Base-by-base conservation (phyloP, 2,113 vertebrate species). In the Aleadryas rufinucha region DNA sequence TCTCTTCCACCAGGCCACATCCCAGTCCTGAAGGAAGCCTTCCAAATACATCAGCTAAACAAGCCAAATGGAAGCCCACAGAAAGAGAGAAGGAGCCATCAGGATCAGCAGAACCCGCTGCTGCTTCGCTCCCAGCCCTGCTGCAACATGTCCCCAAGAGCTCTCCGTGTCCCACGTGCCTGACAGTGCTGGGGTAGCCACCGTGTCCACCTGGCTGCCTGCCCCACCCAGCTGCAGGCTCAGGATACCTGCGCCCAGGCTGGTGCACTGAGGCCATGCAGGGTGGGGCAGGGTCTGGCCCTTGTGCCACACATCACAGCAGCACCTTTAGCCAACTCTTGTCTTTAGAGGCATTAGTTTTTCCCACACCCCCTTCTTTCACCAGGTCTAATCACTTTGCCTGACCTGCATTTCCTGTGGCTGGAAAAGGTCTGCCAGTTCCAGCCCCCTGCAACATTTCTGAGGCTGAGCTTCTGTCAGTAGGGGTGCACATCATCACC, bases 61-160 rank as follows among this genome's bases (percentile, higher is more conserved):
- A 52, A 86, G 33, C 11, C 7, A 19, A 63, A 16, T 15, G 24
- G 37, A 85, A 6, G 61, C 28, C 7, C 72, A 69, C 16, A 64
- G 50, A 39, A 23, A 65, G 24, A 10, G 26, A 64, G 41, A 80
- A 64, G 33, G 7, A 83, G 27, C 49, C 41, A 47, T 10, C 0
- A 0, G 56, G 15, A 66, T 20, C 69, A 70, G 57, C 47, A 90
- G n/a, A 14, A 37, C 7, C n/a, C 0, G 0, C 26, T 2, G 0
- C 63, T 64, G 27, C 45, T 81, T 65, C 10, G 2, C 22, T 39
- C 28, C 77, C 76, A 35, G 60, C 18, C 33, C 30, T 1, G 1
- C 13, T 59, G 30, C 59, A 23, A 5, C 1, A 0, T 0, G 2
- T 9, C 18, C 19, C 28, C 13, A 5, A 7, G 64, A 69, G 37